Percentiles rank a stretch among this genome's conserved stretches.
Conservation (phyloP, 1,140 invertebrate species). For the Phthorimaea operculella region DNA sequence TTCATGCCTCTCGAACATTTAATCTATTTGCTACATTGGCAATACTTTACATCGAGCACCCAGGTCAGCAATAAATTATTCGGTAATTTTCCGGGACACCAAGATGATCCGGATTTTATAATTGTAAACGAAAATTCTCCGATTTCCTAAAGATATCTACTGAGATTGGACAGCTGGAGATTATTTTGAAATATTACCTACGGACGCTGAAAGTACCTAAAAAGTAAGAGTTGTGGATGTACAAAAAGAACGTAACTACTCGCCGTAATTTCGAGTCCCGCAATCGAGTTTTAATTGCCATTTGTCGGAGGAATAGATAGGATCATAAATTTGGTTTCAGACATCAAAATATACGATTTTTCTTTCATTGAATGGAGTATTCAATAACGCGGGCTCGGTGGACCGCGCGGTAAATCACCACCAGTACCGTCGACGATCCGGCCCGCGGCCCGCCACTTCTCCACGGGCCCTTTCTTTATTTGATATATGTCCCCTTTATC, state of each 20-base stretch:
- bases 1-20: constrained; percentile 3
- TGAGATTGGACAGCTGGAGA: no score
- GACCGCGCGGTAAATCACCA: constrained; percentile 51
- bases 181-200: no score
- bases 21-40: no score
- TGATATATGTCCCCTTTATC: neutral
- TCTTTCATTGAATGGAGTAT: constrained; percentile 51
- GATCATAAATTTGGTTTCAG: constrained; percentile 45
- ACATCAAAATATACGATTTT: constrained; percentile 61
- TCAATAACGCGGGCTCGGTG: constrained; percentile 49
- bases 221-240: no score
- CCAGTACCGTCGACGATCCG: constrained; percentile 23
- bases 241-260: no score
- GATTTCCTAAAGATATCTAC: no score
- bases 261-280: constrained; percentile 2
- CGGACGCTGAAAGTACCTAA: no score
- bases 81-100: no score
- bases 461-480: neutral
- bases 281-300: constrained; percentile 45
- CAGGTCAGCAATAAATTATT: no score
- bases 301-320: constrained; percentile 50
- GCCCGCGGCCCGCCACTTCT: constrained; percentile 25
- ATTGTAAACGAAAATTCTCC: no score
- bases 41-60: no score
- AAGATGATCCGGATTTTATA: no score